Percentiles rank a stretch among this genome's conserved stretches.
Evolutionary conservation across 64 coral and sea anemone species (phyloP).

Genomic region (Pachyseris speciosa): DNA sequence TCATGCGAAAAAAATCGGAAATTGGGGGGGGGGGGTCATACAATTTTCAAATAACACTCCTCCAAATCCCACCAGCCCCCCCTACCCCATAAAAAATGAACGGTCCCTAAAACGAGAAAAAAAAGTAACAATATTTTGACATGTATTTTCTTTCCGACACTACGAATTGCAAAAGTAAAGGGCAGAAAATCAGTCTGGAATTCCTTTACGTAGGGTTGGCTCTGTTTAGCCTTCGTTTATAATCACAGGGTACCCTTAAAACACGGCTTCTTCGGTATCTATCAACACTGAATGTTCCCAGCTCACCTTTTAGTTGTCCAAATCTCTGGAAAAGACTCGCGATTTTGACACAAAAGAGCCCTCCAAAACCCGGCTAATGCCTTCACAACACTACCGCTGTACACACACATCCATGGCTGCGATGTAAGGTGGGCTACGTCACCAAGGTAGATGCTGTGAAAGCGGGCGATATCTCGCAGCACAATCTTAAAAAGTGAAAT

Average conservation of each 20-base stretch:
- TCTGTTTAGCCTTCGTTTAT: no score
- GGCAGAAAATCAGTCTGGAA: no score
- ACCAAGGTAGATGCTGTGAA: conserved; percentile 33
- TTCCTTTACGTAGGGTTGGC: no score
- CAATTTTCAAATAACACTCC: no score
- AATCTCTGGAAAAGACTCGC: neutral
- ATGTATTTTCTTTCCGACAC: no score
- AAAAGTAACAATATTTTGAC: neutral
- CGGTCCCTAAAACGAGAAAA: neutral
- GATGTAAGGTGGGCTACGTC: neutral
- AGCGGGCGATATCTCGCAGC: conserved; percentile 24
- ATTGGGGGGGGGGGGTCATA: no score
- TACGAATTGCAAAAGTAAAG: no score
- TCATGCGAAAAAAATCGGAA: no score
- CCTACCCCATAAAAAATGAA: no score
- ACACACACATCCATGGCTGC: conserved; percentile 25
- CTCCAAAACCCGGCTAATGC: conserved; percentile 6
- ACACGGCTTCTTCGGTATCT: no score
- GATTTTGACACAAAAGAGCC: conserved; percentile 3
- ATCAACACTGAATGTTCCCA: neutral
- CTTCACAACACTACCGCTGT: conserved; percentile 25
- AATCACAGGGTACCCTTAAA: no score
- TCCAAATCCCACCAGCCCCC: no score
- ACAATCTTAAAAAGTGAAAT: neutral
- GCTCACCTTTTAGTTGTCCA: conserved; percentile 14